A percentile compares a stretch with the other conserved stretches of the same genome.
Evolutionary conservation across 2,797 vertebrate species (phyloP).

Genomic region (Sebastes flavidus): DNA sequence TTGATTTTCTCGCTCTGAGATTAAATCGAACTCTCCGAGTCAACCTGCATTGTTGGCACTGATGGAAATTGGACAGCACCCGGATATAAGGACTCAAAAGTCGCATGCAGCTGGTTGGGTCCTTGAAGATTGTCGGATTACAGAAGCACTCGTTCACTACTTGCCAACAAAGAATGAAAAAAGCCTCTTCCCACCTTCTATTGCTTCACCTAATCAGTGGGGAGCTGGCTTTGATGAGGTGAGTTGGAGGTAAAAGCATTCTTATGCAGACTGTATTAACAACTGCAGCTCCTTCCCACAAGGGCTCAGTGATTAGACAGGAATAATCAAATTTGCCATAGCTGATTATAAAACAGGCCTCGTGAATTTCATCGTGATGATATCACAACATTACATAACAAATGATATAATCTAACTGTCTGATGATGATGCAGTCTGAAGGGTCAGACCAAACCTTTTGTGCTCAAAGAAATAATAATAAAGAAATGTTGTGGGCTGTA

Average conservation of each 20-base stretch:
- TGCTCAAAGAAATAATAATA: constrained; percentile 13
- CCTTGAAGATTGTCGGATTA: constrained; percentile 18
- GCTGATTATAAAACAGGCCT: not conserved
- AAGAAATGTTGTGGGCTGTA: not conserved
- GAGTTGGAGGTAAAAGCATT: constrained; percentile 36
- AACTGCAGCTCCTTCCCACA: not conserved
- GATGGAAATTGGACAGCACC: constrained; percentile 5
- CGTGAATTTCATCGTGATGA: not conserved
- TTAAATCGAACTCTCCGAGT: not conserved
- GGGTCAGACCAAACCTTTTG: not conserved
- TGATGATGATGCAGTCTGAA: constrained; percentile 3
- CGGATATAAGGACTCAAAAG: not conserved
- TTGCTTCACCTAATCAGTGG: not conserved
- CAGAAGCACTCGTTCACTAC: not conserved
- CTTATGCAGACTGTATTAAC: constrained; percentile 22
- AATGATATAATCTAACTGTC: not conserved
- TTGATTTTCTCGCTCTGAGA: constrained; percentile 4
- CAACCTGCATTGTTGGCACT: not conserved
- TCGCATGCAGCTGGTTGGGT: not conserved
- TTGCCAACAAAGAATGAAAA: constrained; percentile 6
- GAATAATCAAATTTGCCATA: constrained; percentile 26
- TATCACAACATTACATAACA: constrained; percentile 6
- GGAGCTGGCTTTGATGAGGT: constrained; percentile 1
- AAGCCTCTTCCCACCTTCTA: not conserved
- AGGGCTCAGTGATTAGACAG: constrained; percentile 28